Conservation (phyloP, 2,888 invertebrate species). For the Oasisia sp. region DNA sequence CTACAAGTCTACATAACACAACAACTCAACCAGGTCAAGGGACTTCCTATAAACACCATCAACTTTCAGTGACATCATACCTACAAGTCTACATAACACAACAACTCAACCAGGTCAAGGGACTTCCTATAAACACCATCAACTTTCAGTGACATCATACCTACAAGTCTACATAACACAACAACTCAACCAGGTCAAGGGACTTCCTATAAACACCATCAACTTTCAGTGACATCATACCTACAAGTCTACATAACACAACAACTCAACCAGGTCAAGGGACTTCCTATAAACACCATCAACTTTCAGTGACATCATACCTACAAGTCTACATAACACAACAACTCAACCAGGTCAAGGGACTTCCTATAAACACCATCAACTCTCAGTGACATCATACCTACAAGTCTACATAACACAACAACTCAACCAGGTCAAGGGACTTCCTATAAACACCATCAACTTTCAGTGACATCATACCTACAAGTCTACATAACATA, state of each 20-base stretch:
- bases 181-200: background rate
- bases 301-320: background rate
- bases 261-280: conserved; percentile 86
- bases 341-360: background rate
- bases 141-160: background rate
- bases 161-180: background rate
- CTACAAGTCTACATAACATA: background rate
- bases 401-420: conserved; percentile 64
- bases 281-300: conserved; percentile 74
- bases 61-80: too few relatives aligned
- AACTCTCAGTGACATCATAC: too few relatives aligned
- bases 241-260: conserved; percentile 64
- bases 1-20: too few relatives aligned
- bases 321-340: background rate
- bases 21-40: background rate
- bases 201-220: too few relatives aligned
- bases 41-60: too few relatives aligned
- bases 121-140: conserved; percentile 74
- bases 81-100: conserved; percentile 64
- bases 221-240: too few relatives aligned
- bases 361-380: too few relatives aligned
- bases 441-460: conserved; percentile 74
- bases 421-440: conserved; percentile 86
- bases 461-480: background rate
- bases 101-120: conserved; percentile 86